Conservation (phyloP, 1,140 invertebrate species). For the Chironomus tepperi region DNA sequence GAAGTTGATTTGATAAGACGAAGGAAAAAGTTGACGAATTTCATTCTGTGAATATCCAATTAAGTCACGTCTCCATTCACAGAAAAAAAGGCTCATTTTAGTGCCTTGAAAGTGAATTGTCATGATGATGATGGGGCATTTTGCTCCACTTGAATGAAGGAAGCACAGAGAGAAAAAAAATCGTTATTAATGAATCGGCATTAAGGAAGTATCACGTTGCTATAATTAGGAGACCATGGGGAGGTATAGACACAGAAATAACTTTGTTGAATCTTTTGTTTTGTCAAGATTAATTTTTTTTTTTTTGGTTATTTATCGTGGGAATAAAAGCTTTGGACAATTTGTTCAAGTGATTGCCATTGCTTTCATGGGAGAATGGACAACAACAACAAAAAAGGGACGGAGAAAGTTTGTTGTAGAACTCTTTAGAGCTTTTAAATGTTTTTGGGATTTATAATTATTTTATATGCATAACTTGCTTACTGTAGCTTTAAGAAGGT, state of each 20-base stretch:
- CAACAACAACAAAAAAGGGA: too few species aligned
- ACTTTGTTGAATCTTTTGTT: background rate
- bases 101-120: background rate
- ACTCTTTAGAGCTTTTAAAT: too few species aligned
- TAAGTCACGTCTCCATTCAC: background rate
- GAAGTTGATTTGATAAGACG: background rate
- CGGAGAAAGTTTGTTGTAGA: too few species aligned
- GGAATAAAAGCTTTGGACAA: background rate
- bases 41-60: background rate
- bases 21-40: background rate
- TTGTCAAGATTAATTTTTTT: background rate
- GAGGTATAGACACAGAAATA: background rate
- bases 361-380: too few species aligned
- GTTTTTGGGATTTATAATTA: too few species aligned
- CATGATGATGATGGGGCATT: background rate
- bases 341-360: too few species aligned
- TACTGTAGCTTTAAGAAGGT: too few species aligned
- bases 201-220: background rate
- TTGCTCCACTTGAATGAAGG: background rate
- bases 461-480: too few species aligned
- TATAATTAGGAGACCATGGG: conserved; percentile 6
- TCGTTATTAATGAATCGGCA: background rate
- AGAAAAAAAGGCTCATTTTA: background rate
- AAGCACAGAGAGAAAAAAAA: background rate
- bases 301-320: background rate